Conservation (phyloP, 2,113 vertebrate species). For the Catharus fuscescens region DNA sequence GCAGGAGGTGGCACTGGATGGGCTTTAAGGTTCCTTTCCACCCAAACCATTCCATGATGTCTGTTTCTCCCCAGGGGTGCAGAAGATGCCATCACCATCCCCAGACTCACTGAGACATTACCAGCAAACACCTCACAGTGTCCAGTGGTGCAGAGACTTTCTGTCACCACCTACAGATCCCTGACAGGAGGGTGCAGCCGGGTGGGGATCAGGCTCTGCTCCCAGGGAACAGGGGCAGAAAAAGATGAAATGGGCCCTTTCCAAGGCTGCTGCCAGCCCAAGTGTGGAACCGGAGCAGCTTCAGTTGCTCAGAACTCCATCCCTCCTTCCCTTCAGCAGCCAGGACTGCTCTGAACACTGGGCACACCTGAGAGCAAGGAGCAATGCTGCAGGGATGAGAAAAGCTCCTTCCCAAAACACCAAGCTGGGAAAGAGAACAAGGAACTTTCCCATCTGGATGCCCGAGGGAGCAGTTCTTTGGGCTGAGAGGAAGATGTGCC, state of each 20-base stretch:
- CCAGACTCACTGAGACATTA: background rate
- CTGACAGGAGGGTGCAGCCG: background rate
- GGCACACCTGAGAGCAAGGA: background rate
- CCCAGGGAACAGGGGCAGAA: background rate
- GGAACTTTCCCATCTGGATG: rapidly evolving
- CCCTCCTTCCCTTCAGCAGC: background rate
- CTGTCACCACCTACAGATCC: background rate
- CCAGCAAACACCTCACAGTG: background rate
- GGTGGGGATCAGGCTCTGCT: background rate
- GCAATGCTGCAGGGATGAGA: background rate
- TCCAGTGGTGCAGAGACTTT: background rate
- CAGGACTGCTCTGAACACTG: rapidly evolving
- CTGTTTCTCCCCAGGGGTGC: background rate
- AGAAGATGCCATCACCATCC: background rate
- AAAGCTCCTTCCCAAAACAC: background rate
- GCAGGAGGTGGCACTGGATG: background rate
- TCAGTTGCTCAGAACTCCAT: background rate
- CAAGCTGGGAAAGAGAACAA: rapidly evolving
- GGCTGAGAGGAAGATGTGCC: background rate
- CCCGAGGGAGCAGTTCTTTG: rapidly evolving
- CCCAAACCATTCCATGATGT: background rate
- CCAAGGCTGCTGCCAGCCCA: background rate
- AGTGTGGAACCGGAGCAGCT: background rate
- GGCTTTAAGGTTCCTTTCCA: background rate
- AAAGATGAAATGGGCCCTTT: background rate